Conservation (phyloP, 2,797 vertebrate species). For the Melanotaenia parkinsoni region DNA sequence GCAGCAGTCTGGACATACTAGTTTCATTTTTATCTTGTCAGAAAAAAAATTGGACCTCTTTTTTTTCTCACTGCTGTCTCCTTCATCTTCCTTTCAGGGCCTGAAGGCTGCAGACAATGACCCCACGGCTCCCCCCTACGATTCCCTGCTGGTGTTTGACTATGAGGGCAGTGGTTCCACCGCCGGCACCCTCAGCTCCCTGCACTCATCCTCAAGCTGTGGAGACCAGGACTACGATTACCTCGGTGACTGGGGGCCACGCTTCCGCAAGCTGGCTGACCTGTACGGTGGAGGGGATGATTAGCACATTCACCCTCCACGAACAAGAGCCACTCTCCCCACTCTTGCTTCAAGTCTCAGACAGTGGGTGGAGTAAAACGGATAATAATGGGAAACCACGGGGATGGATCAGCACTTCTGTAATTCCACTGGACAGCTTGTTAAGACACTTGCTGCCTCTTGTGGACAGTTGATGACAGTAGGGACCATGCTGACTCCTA, state of each 20-base stretch:
- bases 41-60: background rate
- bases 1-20: too few relatives aligned
- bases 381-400: conserved; percentile 19
- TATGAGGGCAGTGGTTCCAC: conserved; percentile 97
- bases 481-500: conserved; percentile 54
- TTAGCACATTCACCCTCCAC: conserved; percentile 59
- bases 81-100: conserved; percentile 80
- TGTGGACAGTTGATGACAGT: conserved; percentile 45
- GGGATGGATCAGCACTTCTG: conserved; percentile 76
- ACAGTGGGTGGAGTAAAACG: conserved; percentile 13
- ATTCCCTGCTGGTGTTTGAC: conserved; percentile 97
- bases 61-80: background rate
- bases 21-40: too few relatives aligned
- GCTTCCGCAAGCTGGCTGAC: conserved; percentile 97
- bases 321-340: conserved; percentile 13
- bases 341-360: conserved; percentile 25
- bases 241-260: conserved; percentile 97
- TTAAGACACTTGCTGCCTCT: conserved; percentile 84
- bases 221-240: conserved; percentile 99
- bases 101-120: conserved; percentile 97
- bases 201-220: conserved; percentile 94
- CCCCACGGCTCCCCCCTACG: conserved; percentile 95
- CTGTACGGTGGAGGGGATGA: conserved; percentile 96
- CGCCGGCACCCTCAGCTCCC: conserved; percentile 96
- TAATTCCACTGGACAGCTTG: conserved; percentile 86